A percentile compares a stretch with the other conserved stretches of the same genome.
These are phyloP conservation scores for Fragum fragum DNA, from an alignment of 2,888 invertebrate species.

Conservation along the genomic window DNA sequence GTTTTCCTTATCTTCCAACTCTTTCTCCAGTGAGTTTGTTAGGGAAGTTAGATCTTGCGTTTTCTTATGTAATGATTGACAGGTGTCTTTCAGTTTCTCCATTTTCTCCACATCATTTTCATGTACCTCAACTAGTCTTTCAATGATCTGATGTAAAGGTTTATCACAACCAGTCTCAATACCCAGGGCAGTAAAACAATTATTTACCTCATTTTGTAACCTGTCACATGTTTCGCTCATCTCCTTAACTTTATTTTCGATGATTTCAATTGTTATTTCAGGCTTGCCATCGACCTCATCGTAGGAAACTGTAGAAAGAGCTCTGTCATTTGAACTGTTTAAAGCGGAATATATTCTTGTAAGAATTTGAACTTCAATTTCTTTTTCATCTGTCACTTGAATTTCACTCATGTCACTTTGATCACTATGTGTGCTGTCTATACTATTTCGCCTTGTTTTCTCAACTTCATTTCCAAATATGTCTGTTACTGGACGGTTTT, in stretches of 20 bases:
- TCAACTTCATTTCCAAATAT: constrained; percentile 17
- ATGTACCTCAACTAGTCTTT: constrained; percentile 37
- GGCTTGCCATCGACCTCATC: constrained; percentile 32
- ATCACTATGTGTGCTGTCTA: constrained; percentile 39
- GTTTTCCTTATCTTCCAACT: constrained; percentile 41
- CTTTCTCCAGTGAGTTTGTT: constrained; percentile 40
- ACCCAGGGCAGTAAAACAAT: constrained; percentile 54
- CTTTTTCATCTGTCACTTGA: constrained; percentile 27
- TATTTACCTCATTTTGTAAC: constrained; percentile 54
- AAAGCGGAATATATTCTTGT: constrained; percentile 40
- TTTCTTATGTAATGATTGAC: constrained; percentile 13
- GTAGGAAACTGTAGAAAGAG: background rate
- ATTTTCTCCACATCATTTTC: constrained; percentile 33
- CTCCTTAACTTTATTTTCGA: constrained; percentile 46
- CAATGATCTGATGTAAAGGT: constrained; percentile 52
- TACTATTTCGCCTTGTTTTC: constrained; percentile 11
- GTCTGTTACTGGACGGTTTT: constrained; percentile 27
- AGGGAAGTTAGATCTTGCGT: constrained; percentile 38
- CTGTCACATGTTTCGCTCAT: constrained; percentile 40
- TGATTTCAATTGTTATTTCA: constrained; percentile 55
- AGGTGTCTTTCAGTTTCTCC: constrained; percentile 30
- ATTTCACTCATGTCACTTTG: constrained; percentile 36
- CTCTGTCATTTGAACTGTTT: background rate
- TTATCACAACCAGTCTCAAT: constrained; percentile 40
- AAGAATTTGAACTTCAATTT: constrained; percentile 44